Conservation (phyloP, 2,113 vertebrate species). For the Aptenodytes forsteri region DNA sequence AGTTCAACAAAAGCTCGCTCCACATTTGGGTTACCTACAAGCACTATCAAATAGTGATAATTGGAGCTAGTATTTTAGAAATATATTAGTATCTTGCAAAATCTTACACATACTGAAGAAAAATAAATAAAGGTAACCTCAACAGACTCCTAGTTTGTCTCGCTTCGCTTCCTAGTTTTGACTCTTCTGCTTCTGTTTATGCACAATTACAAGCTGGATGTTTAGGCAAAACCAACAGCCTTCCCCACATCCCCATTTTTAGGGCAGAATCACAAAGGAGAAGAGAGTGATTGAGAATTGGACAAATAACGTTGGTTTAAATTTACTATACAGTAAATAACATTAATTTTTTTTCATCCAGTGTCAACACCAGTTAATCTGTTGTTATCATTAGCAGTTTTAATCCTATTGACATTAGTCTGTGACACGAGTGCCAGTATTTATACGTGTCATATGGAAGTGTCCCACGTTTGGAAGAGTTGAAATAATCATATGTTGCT, state of each 20-base stretch:
- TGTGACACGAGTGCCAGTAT: neutral
- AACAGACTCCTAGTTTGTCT: neutral
- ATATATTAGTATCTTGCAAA: neutral
- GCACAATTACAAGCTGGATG: neutral
- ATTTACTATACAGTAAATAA: neutral
- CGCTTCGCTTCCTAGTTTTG: neutral
- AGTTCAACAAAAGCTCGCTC: neutral
- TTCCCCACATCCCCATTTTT: neutral
- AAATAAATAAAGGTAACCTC: neutral
- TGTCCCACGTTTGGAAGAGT: neutral
- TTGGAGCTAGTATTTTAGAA: neutral
- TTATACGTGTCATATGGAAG: neutral
- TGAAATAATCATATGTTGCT: neutral
- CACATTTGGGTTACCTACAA: neutral
- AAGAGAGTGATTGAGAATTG: neutral
- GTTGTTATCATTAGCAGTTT: neutral
- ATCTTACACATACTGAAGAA: neutral
- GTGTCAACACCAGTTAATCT: neutral
- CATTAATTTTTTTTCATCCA: neutral
- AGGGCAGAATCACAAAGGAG: neutral
- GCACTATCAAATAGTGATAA: neutral
- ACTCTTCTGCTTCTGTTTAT: neutral
- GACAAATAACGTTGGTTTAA: neutral
- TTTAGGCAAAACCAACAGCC: neutral
- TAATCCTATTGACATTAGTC: neutral